These are phyloP conservation scores for Brachyptera putata DNA, from an alignment of 2,888 invertebrate genomes.

Conservation along the genomic window DNA sequence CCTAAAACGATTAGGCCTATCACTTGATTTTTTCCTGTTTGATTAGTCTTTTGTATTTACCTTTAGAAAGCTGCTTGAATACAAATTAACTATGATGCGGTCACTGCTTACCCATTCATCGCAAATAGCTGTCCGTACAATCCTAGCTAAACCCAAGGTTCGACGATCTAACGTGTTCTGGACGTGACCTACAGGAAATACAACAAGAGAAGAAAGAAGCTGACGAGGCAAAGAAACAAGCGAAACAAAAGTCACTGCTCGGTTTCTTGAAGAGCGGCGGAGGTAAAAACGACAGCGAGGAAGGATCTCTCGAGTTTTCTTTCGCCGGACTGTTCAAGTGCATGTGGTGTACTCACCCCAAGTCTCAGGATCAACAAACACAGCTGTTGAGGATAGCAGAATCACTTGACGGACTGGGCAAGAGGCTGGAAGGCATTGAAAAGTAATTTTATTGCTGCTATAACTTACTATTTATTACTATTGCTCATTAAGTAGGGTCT, in stretches of 20 bases:
- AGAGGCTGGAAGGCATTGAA: slow-evolving; percentile 47
- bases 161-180: too few relatives aligned
- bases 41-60: too few relatives aligned
- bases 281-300: slow-evolving; percentile 40
- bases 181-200: slow-evolving; percentile 36
- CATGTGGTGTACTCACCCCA: slow-evolving; percentile 50
- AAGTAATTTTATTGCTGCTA: slow-evolving; percentile 37
- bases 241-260: slow-evolving; percentile 41
- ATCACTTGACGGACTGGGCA: slow-evolving; percentile 46
- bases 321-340: slow-evolving; percentile 53
- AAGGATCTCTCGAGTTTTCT: slow-evolving; percentile 51
- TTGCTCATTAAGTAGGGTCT: too few relatives aligned
- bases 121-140: too few relatives aligned
- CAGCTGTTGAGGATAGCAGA: slow-evolving; percentile 46
- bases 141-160: too few relatives aligned
- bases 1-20: too few relatives aligned
- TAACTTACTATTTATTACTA: too few relatives aligned
- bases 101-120: too few relatives aligned
- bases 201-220: slow-evolving; percentile 41
- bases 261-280: slow-evolving; percentile 39
- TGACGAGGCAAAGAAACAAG: slow-evolving; percentile 43
- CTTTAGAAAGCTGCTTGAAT: too few relatives aligned
- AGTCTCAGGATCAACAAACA: slow-evolving; percentile 45
- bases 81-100: too few relatives aligned
- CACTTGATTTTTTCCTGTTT: too few relatives aligned